These are phyloP conservation scores for Lichenostomus cassidix DNA, from an alignment of 2,113 vertebrate species.

Conservation along the genomic window DNA sequence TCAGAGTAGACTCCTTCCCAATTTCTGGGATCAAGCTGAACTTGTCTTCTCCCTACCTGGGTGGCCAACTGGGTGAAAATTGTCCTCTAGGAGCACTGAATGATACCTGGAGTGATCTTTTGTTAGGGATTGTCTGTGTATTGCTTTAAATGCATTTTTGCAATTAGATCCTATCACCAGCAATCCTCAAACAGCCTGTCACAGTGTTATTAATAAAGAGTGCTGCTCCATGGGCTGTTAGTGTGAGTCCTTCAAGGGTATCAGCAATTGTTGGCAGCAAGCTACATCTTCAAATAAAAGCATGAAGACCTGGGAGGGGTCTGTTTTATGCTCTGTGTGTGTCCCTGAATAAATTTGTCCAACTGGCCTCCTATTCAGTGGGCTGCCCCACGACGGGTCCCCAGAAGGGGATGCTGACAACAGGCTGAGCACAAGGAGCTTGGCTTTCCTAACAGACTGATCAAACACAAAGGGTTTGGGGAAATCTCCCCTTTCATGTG, in stretches of 20 bases:
- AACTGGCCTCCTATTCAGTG: neutral
- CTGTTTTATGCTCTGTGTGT: neutral
- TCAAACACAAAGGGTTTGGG: neutral
- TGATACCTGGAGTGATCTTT: neutral
- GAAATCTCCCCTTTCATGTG: neutral
- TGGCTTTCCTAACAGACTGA: neutral
- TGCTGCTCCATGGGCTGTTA: neutral
- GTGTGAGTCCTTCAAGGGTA: neutral
- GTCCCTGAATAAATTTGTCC: neutral
- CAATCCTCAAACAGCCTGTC: neutral
- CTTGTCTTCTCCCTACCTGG: neutral
- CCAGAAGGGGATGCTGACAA: neutral
- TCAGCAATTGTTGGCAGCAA: neutral
- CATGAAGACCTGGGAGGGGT: fast-evolving
- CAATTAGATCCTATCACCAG: neutral
- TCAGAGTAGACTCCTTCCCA: neutral
- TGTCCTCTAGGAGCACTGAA: neutral
- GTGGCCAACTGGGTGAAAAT: neutral
- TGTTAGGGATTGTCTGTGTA: neutral
- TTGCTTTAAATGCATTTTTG: neutral
- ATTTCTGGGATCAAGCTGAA: neutral
- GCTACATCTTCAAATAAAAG: neutral
- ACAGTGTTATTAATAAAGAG: neutral
- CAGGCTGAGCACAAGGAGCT: neutral
- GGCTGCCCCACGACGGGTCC: neutral